A percentile compares a stretch with the other conserved stretches of the same genome.
phyloP scores from a whole-genome alignment of 2,113 vertebrate species.

The Otis tarda region DNA sequence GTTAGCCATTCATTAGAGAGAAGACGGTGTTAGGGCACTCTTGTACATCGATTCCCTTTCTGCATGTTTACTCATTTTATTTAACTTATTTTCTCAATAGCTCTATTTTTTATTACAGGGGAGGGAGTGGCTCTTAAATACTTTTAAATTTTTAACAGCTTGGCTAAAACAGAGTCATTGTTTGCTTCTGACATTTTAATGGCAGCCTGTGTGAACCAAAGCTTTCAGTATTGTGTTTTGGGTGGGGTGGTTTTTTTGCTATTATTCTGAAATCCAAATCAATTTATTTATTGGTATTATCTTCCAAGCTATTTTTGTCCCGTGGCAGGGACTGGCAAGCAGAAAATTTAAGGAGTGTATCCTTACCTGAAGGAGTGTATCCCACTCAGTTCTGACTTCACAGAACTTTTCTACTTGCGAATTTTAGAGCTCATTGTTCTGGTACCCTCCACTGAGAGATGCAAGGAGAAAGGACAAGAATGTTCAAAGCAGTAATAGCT shows the following conservation, averaged over 20 bases:
- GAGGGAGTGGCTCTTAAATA: neutral
- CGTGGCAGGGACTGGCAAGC: neutral
- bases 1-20: neutral
- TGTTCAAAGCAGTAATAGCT: neutral
- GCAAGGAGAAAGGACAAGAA: neutral
- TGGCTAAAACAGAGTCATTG: neutral
- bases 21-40: neutral
- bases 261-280: neutral
- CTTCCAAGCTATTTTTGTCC: neutral
- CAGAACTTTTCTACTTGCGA: neutral
- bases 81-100: neutral
- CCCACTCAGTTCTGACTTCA: neutral
- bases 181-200: neutral
- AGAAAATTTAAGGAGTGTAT: neutral
- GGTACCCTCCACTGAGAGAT: neutral
- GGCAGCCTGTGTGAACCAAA: neutral
- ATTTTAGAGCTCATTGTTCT: neutral
- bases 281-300: neutral
- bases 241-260: fast-evolving
- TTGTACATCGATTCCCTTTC: neutral
- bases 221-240: neutral
- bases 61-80: neutral
- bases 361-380: neutral
- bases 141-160: neutral
- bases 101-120: neutral